Percentiles rank a stretch among this genome's conserved stretches.
Conservation (phyloP, 2,797 vertebrate genomes). For the Spatula versicolor region DNA sequence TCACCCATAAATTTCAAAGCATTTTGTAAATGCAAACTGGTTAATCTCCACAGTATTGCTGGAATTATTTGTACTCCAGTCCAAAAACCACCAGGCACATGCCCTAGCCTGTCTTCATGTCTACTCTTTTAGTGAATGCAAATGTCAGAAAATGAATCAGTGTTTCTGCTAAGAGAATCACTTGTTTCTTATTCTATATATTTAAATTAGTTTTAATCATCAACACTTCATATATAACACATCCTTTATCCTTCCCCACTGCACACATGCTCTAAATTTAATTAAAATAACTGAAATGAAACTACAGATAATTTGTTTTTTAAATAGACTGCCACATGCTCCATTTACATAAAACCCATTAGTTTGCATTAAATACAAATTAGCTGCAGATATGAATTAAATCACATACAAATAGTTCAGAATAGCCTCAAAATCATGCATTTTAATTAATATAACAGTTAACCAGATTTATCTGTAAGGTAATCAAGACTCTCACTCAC, state of each 20-base stretch:
- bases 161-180: constrained; percentile 57
- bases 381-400: constrained; percentile 85
- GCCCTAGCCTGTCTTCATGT: background rate
- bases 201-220: constrained; percentile 80
- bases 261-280: constrained; percentile 80
- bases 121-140: constrained; percentile 25
- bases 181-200: constrained; percentile 75
- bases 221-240: constrained; percentile 76
- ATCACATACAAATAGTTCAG: constrained; percentile 82
- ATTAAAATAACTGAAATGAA: constrained; percentile 88
- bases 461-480: constrained; percentile 80
- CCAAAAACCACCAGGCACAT: background rate
- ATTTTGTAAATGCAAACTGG: background rate
- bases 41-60: background rate
- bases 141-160: constrained; percentile 62
- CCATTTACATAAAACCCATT: constrained; percentile 87
- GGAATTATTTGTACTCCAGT: background rate
- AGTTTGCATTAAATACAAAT: constrained; percentile 87
- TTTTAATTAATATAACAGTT: constrained; percentile 83
- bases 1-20: background rate
- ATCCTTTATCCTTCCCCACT: constrained; percentile 65
- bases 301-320: constrained; percentile 86
- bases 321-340: constrained; percentile 86
- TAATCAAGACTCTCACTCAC: constrained; percentile 76
- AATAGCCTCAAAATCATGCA: constrained; percentile 73